phyloP scores from a whole-genome alignment of 2,888 invertebrate species.

The Tachina grossa region DNA sequence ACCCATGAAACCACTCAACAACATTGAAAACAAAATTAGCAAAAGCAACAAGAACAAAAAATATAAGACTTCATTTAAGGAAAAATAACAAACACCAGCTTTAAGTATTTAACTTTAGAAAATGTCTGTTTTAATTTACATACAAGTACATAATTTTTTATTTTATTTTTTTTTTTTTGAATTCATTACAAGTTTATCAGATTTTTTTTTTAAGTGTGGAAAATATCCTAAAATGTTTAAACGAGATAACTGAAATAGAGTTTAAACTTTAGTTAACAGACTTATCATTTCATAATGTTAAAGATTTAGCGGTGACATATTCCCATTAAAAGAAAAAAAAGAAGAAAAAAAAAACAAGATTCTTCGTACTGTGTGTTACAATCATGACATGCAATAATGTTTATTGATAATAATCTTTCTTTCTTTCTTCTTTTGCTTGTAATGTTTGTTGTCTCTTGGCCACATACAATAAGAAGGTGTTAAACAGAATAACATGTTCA shows the following conservation, averaged over 20 bases:
- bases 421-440: conserved; percentile 20
- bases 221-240: conserved; percentile 21
- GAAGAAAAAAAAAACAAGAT: not conserved
- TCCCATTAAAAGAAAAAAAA: conserved; percentile 9
- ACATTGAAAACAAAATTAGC: conserved; percentile 45
- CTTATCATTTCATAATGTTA: conserved; percentile 64
- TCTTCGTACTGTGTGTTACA: conserved; percentile 36
- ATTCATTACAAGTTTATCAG: conserved; percentile 65
- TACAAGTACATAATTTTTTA: conserved; percentile 5
- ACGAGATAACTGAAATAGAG: conserved; percentile 8
- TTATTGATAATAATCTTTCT: conserved; percentile 68
- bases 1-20: conserved; percentile 70
- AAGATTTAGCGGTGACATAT: conserved; percentile 68
- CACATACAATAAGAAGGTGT: conserved; percentile 60
- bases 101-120: conserved; percentile 31
- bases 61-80: not conserved
- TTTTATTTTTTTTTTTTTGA: conserved; percentile 20
- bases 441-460: conserved; percentile 30
- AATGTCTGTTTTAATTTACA: conserved; percentile 27
- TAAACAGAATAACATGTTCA: conserved; percentile 63
- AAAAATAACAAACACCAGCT: conserved; percentile 40
- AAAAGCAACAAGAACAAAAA: not conserved
- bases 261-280: conserved; percentile 44
- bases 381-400: conserved; percentile 71
- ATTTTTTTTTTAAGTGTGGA: conserved; percentile 38